Evolutionary conservation across 2,797 vertebrate genomes (phyloP), one percentile per base, ranked within the genome.

Genomic region (Helarctos malayanus): DNA sequence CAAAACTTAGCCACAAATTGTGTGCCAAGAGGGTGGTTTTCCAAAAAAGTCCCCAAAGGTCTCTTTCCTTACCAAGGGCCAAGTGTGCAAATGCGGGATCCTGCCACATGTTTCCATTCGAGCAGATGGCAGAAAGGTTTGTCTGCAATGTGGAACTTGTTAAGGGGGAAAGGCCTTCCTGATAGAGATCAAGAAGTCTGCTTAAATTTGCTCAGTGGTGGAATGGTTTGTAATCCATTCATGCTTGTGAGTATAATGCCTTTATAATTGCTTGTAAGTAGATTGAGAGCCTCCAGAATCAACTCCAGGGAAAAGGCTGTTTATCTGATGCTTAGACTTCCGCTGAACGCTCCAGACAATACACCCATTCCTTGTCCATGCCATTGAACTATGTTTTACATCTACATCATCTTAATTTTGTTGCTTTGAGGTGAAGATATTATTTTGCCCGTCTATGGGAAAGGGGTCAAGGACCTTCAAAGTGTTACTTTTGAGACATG

Each of bases 41-140:
- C 97, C 98, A 98, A 98, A 98, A 98, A 98, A 98, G 98, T 97
- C 98, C 99, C 99, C 98, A 82, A 98, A 98, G 98, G 98, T 99
- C 98, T 99, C 98, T 98, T 97, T 97, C 98, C 98, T 98, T 98
- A 98, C 98, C 98, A 98, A 98, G 98, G 98, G 98, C 98, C 98
- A 97, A 98, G 97, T 98, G 98, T 98, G 98, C 98, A 97, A 98
- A 68, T 95, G 98, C 96, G 79, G n/a, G 61, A 89, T 98, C 98
- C 98, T 97, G 98, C 98, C 99, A 99, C 98, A 98, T 99, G 99
- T 99, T 99, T 99, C 98, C 98, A 97, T 99, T 99, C 93, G 98
- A 99, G 98, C 98, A 99, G 98, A 99, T 98, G 98, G 98, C 98
- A 96, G 98, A 97, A 98, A 98, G 97, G 98, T 98, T 98, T 97